These are phyloP conservation scores for Acronicta alni DNA, from an alignment of 2,888 invertebrate genomes.

Conservation along the genomic window DNA sequence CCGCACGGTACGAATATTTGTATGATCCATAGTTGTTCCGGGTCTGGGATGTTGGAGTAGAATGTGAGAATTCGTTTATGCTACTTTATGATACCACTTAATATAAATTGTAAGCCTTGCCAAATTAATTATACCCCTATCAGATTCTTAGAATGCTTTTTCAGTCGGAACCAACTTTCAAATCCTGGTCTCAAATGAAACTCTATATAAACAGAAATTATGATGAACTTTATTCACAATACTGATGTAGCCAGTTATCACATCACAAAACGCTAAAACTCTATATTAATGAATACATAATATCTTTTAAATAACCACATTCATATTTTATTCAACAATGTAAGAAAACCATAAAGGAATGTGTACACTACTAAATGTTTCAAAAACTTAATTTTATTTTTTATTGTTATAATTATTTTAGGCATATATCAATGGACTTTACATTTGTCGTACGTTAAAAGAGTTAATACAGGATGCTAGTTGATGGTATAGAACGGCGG, in stretches of 20 bases:
- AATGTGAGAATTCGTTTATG: too few relatives aligned
- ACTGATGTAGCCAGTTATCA: conserved; percentile 70
- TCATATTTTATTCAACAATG: conserved; percentile 43
- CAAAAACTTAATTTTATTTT: conserved; percentile 25
- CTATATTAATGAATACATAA: conserved; percentile 53
- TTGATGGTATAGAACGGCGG: conserved; percentile 35
- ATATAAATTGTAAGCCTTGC: too few relatives aligned
- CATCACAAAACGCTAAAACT: conserved; percentile 61
- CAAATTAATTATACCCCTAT: too few relatives aligned
- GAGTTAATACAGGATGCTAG: conserved; percentile 17
- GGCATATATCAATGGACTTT: conserved; percentile 24
- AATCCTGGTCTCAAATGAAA: conserved; percentile 15
- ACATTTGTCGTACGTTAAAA: conserved; percentile 22
- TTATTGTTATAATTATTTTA: conserved; percentile 9
- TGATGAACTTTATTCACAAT: conserved; percentile 79
- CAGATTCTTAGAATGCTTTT: too few relatives aligned
- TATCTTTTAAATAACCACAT: conserved; percentile 47
- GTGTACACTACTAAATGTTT: conserved; percentile 43
- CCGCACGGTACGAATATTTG: too few relatives aligned
- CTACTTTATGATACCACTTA: too few relatives aligned
- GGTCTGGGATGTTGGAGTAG: too few relatives aligned
- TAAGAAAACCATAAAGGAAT: conserved; percentile 52
- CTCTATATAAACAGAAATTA: conserved; percentile 46
- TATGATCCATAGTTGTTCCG: too few relatives aligned
- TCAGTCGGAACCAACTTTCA: too few relatives aligned